Evolutionary conservation across 2,113 vertebrate species (phyloP).

Genomic region (Danio rerio): DNA sequence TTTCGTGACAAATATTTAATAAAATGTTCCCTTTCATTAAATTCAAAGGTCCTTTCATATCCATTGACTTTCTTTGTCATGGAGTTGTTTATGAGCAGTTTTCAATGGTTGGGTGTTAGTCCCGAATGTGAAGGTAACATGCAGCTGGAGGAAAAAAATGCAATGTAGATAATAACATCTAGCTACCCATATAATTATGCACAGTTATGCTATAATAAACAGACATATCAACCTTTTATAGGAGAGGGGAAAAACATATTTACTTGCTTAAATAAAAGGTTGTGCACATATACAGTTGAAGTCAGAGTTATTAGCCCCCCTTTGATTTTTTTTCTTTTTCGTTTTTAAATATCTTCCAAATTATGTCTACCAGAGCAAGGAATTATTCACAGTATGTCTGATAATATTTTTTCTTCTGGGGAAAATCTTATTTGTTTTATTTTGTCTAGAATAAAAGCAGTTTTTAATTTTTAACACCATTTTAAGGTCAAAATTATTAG

Average conservation of each 20-base stretch:
- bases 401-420: too few species aligned
- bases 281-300: too few species aligned
- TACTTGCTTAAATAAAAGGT: not conserved
- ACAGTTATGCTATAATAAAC: not conserved
- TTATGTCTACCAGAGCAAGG: too few species aligned
- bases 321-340: too few species aligned
- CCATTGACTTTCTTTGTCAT: conserved; percentile 8
- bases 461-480: too few species aligned
- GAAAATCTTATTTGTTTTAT: too few species aligned
- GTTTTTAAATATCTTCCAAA: too few species aligned
- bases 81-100: not conserved
- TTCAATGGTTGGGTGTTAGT: not conserved
- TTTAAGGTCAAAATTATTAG: too few species aligned
- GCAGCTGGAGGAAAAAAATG: not conserved
- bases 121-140: not conserved
- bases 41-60: conserved; percentile 12
- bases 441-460: too few species aligned
- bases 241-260: not conserved
- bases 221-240: not conserved
- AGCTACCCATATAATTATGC: not conserved
- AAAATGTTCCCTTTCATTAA: conserved; percentile 2
- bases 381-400: too few species aligned
- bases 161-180: not conserved
- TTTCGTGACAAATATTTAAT: conserved; percentile 9
- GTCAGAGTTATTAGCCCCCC: too few species aligned